phyloP scores from a whole-genome alignment of 2,888 invertebrate species.

The Vannuccia rotundouncinata region DNA sequence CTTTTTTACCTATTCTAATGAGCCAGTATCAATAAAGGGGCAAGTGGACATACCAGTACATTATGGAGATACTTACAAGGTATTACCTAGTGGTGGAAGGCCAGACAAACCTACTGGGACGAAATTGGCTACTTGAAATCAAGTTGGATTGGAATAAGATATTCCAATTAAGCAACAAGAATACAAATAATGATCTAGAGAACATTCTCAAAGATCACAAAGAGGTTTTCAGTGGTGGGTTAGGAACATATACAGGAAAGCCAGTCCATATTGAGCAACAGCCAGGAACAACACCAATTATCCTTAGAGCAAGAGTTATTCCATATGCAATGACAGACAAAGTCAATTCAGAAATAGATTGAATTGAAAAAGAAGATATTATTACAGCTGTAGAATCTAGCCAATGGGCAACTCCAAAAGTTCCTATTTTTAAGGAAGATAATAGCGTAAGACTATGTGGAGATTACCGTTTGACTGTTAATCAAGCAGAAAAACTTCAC shows the following conservation, averaged over 20 bases:
- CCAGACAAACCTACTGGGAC: constrained; percentile 1
- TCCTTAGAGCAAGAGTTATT: not conserved
- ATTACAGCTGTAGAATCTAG: not conserved
- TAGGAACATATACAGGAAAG: constrained; percentile 18
- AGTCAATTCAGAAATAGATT: not conserved
- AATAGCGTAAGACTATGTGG: not conserved
- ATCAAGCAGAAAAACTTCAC: not conserved
- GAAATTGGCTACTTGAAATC: constrained; percentile 9
- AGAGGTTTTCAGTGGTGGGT: constrained; percentile 7
- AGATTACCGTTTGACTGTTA: constrained; percentile 5
- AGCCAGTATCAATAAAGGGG: not conserved
- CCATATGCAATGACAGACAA: constrained; percentile 27
- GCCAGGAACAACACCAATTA: not conserved
- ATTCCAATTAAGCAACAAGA: not conserved
- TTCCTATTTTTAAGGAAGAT: constrained; percentile 2
- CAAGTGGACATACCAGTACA: not conserved
- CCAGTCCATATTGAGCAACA: not conserved
- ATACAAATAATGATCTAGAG: not conserved
- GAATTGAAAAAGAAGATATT: constrained; percentile 13
- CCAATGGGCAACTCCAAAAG: constrained; percentile 13
- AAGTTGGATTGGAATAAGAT: constrained; percentile 22
- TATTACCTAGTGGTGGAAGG: too few relatives aligned
- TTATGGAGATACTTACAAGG: not conserved
- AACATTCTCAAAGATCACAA: not conserved
- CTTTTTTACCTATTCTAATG: too few relatives aligned